Conservation (phyloP, 2,797 vertebrate species). For the Lagocephalus sceleratus region DNA sequence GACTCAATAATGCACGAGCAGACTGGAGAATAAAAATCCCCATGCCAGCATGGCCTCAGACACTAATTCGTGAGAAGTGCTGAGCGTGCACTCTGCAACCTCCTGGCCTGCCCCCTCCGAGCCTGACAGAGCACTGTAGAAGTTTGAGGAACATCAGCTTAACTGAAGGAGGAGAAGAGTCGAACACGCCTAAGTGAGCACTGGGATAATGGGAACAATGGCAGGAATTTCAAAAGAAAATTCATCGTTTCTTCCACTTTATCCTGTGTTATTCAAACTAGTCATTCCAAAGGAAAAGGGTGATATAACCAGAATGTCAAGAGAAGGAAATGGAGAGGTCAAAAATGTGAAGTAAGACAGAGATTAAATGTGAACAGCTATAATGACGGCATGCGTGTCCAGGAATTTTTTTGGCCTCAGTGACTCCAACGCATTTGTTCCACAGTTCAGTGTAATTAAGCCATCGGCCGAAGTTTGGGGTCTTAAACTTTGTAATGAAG, state of each 20-base stretch:
- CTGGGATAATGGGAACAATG: slow-evolving; percentile 9
- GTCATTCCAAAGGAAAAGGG: slow-evolving; percentile 1
- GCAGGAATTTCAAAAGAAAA: slow-evolving; percentile 4
- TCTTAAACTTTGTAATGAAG: slow-evolving; percentile 81
- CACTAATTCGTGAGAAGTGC: slow-evolving; percentile 61
- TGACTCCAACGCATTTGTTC: slow-evolving; percentile 70
- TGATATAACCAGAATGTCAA: slow-evolving; percentile 27
- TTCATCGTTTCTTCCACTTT: background rate
- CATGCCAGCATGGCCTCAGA: slow-evolving; percentile 42
- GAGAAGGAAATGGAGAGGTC: background rate
- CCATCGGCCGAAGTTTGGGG: slow-evolving; percentile 76
- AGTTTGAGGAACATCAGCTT: slow-evolving; percentile 28
- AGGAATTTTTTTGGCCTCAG: slow-evolving; percentile 57
- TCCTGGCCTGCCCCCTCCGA: slow-evolving; percentile 37
- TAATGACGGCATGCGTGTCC: slow-evolving; percentile 31
- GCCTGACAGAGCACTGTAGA: slow-evolving; percentile 36
- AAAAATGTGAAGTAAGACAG: background rate
- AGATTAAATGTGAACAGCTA: slow-evolving; percentile 16
- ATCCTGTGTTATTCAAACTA: slow-evolving; percentile 8
- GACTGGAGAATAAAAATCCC: slow-evolving; percentile 44
- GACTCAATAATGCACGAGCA: slow-evolving; percentile 65
- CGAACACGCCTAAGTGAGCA: slow-evolving; percentile 5
- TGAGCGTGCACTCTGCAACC: slow-evolving; percentile 60
- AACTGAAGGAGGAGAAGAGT: slow-evolving; percentile 22
- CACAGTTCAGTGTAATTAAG: slow-evolving; percentile 75